Evolutionary conservation across 1,140 invertebrate species (phyloP).

Genomic region (Ostrea edulis): DNA sequence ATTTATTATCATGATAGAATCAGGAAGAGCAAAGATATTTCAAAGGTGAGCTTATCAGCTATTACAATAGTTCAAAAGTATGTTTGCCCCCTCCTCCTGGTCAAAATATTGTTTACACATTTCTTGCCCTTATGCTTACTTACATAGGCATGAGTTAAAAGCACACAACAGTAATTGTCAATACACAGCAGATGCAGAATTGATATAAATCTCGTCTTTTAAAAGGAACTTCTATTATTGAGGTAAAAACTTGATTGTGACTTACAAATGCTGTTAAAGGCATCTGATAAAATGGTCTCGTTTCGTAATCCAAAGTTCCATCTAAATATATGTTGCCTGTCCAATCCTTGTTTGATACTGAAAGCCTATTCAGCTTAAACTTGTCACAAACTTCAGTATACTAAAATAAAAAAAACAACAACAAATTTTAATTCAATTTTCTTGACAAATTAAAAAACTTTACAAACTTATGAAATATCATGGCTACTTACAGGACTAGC

Average conservation of each 20-base stretch:
- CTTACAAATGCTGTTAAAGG: constrained; percentile 63
- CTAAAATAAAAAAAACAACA: constrained; percentile 51
- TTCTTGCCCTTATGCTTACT: too few species aligned
- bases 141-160: too few species aligned
- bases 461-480: background rate
- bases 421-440: background rate
- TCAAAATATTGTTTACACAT: too few species aligned
- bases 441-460: background rate
- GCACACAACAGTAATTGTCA: too few species aligned
- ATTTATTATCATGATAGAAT: too few species aligned
- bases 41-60: too few species aligned
- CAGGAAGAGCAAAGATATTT: too few species aligned
- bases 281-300: constrained; percentile 56
- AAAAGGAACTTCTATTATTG: too few species aligned
- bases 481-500: constrained; percentile 1
- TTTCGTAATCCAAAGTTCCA: constrained; percentile 63
- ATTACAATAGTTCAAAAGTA: too few species aligned
- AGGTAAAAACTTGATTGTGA: background rate
- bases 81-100: too few species aligned
- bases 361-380: constrained; percentile 53
- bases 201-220: too few species aligned
- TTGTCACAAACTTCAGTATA: constrained; percentile 61
- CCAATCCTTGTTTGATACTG: constrained; percentile 59
- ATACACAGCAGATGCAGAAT: too few species aligned
- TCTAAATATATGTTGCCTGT: constrained; percentile 55